Evolutionary conservation across 2,888 invertebrate species (phyloP), one percentile per base, ranked within the genome.

Genomic region (Caenorhabditis plicata): DNA sequence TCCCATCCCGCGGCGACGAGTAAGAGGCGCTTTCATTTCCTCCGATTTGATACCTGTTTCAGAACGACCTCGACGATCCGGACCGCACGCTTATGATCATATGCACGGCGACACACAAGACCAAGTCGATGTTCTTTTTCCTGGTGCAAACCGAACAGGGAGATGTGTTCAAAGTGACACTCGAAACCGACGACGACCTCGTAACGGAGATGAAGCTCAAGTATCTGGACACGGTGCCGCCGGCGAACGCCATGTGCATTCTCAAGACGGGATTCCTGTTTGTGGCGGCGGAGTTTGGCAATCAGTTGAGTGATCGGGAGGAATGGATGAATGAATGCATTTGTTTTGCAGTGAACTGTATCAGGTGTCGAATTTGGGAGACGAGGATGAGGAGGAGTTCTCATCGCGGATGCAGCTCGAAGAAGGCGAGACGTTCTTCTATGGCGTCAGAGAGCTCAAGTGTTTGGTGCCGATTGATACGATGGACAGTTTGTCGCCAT

Each of bases 41-140:
- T 15, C 19, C 15, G 19, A 15, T 11, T 36, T 17, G 36, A 8
- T 13, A 36, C 15, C 25, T 48, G n/a, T 78, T 77, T 50, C 70
- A 86, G 86, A 96, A 96, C 84, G 98, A 98, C 83, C 85, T 98
- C 55, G 98, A 99, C 84, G 98, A 99, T 84, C 96, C 96, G 1
- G 98, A 98, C 80, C 86, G 96, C 71, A 95, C 96, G 60, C 94
- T 98, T 92, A 93, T 99, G 72, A 95, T 99, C 84, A 95, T 98
- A 9, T 94, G 94, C 81, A 93, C 94, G 4, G 98, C 98, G 5
- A 95, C 96, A 1, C 98, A 99, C 82, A 95, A 96, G 83, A 99
- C 98, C 0, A 98, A 96, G 82, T 90, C 92, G 25, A 95, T 99
- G 94, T 99, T 94, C 82, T 99, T 99, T 85, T 98, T 98, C 84